A percentile compares a stretch with the other conserved stretches of the same genome.
phyloP scores from a whole-genome alignment of 2,113 vertebrate genomes.

The Peromyscus polionotus region DNA sequence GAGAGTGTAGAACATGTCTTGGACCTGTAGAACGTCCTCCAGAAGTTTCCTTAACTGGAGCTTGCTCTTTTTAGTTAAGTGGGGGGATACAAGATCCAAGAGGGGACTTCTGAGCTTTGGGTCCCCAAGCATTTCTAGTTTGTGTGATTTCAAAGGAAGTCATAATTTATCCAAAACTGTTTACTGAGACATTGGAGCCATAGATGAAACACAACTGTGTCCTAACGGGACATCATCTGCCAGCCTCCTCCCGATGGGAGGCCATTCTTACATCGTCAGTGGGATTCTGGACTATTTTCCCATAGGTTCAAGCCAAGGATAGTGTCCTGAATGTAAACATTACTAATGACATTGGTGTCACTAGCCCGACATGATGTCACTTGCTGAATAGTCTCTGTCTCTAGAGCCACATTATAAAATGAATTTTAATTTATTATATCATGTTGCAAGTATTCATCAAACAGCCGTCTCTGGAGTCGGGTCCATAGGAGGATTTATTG shows the following conservation, averaged over 20 bases:
- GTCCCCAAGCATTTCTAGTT: not conserved
- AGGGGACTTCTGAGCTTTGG: not conserved
- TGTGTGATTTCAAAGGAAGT: slow-evolving; percentile 25
- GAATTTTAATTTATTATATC: slow-evolving; percentile 54
- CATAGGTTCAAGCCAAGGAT: slow-evolving; percentile 36
- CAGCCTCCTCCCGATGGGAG: not conserved
- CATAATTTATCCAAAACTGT: slow-evolving; percentile 17
- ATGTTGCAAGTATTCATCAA: slow-evolving; percentile 37
- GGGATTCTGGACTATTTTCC: not conserved
- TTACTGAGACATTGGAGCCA: not conserved
- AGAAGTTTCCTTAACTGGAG: not conserved
- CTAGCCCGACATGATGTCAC: slow-evolving; percentile 64
- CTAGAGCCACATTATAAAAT: slow-evolving; percentile 8
- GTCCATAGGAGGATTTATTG: slow-evolving; percentile 36
- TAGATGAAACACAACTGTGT: not conserved
- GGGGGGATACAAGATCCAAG: not conserved
- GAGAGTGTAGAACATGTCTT: not conserved
- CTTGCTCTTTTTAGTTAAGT: not conserved
- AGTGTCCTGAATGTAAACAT: slow-evolving; percentile 36
- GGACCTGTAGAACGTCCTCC: not conserved
- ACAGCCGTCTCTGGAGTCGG: slow-evolving; percentile 9
- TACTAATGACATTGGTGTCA: slow-evolving; percentile 42
- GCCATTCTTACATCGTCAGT: not conserved
- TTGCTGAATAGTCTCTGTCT: slow-evolving; percentile 34
- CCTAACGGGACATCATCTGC: no score